Evolutionary conservation across 2,888 invertebrate genomes (phyloP).

Genomic region (Cephalotes varians): DNA sequence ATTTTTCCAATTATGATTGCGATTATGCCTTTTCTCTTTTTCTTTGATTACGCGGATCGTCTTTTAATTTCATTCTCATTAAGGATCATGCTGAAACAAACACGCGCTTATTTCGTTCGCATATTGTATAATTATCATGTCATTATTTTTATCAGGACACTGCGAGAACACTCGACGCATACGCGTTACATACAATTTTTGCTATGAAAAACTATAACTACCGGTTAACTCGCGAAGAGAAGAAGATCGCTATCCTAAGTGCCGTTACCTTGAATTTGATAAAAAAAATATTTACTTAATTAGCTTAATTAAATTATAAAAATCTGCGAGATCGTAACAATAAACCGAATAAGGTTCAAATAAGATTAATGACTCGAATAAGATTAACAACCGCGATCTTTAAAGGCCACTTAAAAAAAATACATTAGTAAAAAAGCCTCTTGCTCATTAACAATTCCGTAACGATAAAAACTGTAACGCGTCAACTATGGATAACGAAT

Average conservation of each 20-base stretch:
- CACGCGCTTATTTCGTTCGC: neutral
- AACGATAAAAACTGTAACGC: neutral
- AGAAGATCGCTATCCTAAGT: conserved; percentile 5
- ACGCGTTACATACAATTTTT: neutral
- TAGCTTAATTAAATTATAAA: conserved; percentile 23
- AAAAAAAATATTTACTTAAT: conserved; percentile 14
- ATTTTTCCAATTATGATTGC: conserved; percentile 42
- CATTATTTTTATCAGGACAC: conserved; percentile 25
- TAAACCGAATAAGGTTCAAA: no score
- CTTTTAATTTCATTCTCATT: conserved; percentile 32
- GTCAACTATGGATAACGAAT: neutral
- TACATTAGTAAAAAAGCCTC: neutral
- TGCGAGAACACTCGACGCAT: conserved; percentile 19
- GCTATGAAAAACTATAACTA: neutral
- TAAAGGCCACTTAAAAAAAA: neutral
- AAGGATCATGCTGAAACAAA: conserved; percentile 9
- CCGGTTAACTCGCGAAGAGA: neutral
- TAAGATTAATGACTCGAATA: conserved; percentile 9
- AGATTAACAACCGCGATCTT: conserved; percentile 17
- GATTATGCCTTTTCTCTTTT: neutral
- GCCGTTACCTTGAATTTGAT: conserved; percentile 30
- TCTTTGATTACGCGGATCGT: conserved; percentile 29
- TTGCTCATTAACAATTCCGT: neutral
- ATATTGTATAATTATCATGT: conserved; percentile 27
- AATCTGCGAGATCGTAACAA: neutral